phyloP scores from a whole-genome alignment of 2,888 invertebrate species.

The Mythimna impura region DNA sequence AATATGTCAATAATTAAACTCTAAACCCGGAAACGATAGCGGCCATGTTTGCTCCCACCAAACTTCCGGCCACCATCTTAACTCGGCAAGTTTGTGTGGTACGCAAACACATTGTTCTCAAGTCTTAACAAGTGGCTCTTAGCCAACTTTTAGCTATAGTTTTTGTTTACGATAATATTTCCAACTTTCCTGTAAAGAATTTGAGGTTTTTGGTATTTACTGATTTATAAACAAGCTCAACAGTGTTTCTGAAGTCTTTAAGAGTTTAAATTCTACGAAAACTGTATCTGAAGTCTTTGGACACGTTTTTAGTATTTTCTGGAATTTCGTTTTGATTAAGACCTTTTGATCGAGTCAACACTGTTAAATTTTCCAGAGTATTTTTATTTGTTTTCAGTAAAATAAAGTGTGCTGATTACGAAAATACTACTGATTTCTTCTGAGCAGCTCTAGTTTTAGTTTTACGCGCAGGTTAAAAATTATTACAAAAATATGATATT shows the following conservation, averaged over 20 bases:
- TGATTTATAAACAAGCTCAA: not conserved
- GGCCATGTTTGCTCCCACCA: conserved; percentile 66
- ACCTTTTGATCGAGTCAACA: not conserved
- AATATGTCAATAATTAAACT: conserved; percentile 57
- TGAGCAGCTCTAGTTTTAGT: too few species aligned
- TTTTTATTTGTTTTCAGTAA: too few species aligned
- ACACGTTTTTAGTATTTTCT: not conserved
- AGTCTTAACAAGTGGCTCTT: conserved; percentile 67
- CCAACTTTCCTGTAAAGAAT: not conserved
- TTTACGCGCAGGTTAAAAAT: too few species aligned
- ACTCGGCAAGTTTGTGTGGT: conserved; percentile 65
- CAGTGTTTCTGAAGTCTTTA: not conserved
- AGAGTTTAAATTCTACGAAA: not conserved
- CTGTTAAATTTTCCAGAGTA: too few species aligned
- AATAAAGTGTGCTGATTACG: too few species aligned
- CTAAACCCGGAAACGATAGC: conserved; percentile 61
- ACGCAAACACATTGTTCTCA: conserved; percentile 65
- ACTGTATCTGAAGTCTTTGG: not conserved
- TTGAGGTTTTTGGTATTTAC: not conserved
- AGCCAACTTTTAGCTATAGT: conserved; percentile 61
- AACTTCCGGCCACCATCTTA: conserved; percentile 70
- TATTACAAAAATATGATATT: too few species aligned
- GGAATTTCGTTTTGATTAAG: not conserved
- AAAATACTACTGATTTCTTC: too few species aligned
- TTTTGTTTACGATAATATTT: conserved; percentile 60